Conservation (phyloP, 1,140 invertebrate genomes). For the Pristionchus pacificus region DNA sequence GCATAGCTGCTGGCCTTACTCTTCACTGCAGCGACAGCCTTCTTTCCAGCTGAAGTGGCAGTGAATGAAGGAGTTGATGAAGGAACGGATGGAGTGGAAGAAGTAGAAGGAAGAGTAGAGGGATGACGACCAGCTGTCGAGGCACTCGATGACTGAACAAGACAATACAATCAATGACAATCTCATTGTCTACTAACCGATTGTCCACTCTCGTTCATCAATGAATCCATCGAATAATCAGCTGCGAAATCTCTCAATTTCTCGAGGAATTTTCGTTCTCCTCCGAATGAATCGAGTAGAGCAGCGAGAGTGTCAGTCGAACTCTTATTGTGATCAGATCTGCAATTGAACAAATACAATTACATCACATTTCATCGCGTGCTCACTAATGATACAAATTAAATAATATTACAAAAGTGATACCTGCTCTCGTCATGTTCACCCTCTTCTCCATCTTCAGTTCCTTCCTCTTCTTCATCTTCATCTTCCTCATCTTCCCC, state of each 20-base stretch:
- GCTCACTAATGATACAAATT: no score
- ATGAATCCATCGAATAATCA: no score
- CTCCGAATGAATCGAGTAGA: conserved; percentile 5
- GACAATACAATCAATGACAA: background rate
- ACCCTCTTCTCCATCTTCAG: background rate
- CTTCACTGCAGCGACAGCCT: conserved; percentile 20
- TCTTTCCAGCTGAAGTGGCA: conserved; percentile 1
- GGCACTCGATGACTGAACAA: no score
- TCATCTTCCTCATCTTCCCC: conserved; percentile 23
- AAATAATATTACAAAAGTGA: no score
- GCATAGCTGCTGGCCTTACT: conserved; percentile 36
- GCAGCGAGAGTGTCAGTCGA: conserved; percentile 10
- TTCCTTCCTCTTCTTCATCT: conserved; percentile 25
- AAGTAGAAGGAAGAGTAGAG: no score
- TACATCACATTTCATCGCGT: no score
- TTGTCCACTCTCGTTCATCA: no score
- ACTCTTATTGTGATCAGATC: conserved; percentile 14
- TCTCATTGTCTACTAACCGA: background rate
- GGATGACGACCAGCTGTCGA: no score
- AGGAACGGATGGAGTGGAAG: conserved; percentile 7
- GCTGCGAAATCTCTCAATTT: conserved; percentile 14
- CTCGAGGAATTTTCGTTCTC: conserved; percentile 9
- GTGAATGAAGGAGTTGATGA: conserved; percentile 7
- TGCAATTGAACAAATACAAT: no score
- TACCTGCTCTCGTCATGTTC: background rate